Percentiles rank a stretch among this genome's conserved stretches.
These are phyloP conservation scores for Rhynchotus rufescens DNA, from an alignment of 2,797 vertebrate species.

Conservation along the genomic window DNA sequence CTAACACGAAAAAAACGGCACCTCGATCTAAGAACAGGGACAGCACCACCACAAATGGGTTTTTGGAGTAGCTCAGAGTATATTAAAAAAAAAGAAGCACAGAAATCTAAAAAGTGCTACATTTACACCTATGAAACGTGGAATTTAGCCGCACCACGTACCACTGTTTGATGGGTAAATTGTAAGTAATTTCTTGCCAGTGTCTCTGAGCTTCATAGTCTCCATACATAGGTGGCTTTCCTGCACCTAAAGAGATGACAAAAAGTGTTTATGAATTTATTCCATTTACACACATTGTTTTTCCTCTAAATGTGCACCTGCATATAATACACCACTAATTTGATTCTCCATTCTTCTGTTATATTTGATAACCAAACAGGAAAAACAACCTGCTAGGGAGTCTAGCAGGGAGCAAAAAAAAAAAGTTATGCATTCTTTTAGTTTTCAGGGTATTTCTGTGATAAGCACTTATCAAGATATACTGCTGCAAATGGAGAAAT, in stretches of 20 bases:
- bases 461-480: constrained; percentile 61
- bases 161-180: constrained; percentile 92
- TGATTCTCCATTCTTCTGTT: background rate
- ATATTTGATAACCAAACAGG: background rate
- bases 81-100: background rate
- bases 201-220: constrained; percentile 99
- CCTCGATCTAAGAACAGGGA: background rate
- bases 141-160: constrained; percentile 64
- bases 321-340: background rate
- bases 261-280: background rate
- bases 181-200: constrained; percentile 97
- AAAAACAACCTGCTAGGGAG: background rate
- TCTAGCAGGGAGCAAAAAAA: background rate
- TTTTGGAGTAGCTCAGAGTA: background rate
- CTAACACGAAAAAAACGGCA: background rate
- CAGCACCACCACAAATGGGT: background rate
- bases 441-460: constrained; percentile 43
- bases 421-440: background rate
- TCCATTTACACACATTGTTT: background rate
- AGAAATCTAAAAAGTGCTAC: background rate
- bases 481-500: constrained; percentile 9
- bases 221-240: constrained; percentile 94
- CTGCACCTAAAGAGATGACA: constrained; percentile 83
- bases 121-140: background rate
- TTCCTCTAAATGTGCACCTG: background rate